Evolutionary conservation across 2,797 vertebrate species (phyloP).

Genomic region (Platyrinchus mystaceus): DNA sequence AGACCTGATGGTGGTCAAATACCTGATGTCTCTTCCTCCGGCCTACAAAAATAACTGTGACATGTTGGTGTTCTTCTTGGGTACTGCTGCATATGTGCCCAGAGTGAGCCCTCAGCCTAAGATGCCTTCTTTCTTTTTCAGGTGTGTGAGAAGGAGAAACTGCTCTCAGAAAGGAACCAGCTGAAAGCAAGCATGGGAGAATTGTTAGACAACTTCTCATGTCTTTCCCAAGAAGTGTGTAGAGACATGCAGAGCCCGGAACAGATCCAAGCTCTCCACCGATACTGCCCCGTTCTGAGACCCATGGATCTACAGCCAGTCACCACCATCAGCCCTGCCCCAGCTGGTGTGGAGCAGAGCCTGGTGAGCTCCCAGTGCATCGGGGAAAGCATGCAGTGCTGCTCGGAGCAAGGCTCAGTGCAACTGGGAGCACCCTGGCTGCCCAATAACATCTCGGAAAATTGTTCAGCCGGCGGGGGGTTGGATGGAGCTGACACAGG

Average conservation of each 20-base stretch:
- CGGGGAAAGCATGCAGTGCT: conserved; percentile 81
- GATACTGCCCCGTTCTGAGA: conserved; percentile 93
- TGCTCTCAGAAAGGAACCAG: conserved; percentile 96
- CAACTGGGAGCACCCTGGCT: conserved; percentile 77
- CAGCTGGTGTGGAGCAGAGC: conserved; percentile 79
- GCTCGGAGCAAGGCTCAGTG: conserved; percentile 71
- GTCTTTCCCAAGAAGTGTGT: conserved; percentile 97
- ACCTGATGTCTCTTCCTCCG: not conserved
- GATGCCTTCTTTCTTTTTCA: conserved; percentile 58
- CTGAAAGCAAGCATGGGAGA: conserved; percentile 98
- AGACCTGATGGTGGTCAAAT: not conserved
- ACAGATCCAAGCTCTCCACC: conserved; percentile 94
- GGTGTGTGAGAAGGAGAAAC: conserved; percentile 97
- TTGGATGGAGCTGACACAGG: conserved; percentile 78
- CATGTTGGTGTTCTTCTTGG: not conserved
- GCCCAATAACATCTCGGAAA: conserved; percentile 77
- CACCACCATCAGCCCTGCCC: conserved; percentile 83
- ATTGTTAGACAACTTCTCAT: conserved; percentile 98
- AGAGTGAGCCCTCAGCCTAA: not conserved
- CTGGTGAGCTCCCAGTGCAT: conserved; percentile 79
- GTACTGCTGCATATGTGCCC: accelerated
- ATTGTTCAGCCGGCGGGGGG: conserved; percentile 70
- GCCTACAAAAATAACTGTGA: not conserved
- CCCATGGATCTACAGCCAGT: conserved; percentile 82
- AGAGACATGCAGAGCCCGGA: conserved; percentile 95